Conservation (phyloP, 2,113 vertebrate species). For the Menidia beryllina region DNA sequence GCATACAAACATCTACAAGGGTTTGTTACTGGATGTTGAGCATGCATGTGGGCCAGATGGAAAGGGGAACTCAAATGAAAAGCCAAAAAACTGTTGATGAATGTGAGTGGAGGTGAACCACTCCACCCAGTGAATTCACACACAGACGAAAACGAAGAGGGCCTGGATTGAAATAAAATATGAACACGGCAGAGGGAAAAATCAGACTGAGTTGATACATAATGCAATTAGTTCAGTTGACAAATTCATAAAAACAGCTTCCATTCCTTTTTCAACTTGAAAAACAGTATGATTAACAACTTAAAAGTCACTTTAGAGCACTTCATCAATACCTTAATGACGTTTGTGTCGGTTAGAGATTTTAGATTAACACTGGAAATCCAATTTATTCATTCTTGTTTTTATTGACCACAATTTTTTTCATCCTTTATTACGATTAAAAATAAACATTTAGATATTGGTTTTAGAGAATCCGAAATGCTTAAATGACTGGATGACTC, state of each 20-base stretch:
- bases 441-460: not conserved
- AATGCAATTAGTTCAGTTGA: not conserved
- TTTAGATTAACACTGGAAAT: not conserved
- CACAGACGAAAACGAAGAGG: not conserved
- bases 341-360: not conserved
- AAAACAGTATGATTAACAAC: too few species aligned
- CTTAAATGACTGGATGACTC: not conserved
- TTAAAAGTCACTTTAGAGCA: too few species aligned
- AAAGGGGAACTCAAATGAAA: not conserved
- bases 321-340: too few species aligned
- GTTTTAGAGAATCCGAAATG: not conserved
- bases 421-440: not conserved
- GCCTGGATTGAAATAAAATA: not conserved
- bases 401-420: not conserved
- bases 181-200: not conserved
- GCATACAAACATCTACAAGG: not conserved
- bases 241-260: not conserved
- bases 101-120: slow-evolving; percentile 3
- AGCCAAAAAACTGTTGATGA: not conserved
- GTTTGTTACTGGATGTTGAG: not conserved
- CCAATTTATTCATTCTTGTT: not conserved
- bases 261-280: too few species aligned
- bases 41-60: not conserved
- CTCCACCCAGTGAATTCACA: not conserved
- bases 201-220: not conserved